Evolutionary conservation across 2,113 vertebrate genomes (phyloP).

Genomic region (Passer montanus): DNA sequence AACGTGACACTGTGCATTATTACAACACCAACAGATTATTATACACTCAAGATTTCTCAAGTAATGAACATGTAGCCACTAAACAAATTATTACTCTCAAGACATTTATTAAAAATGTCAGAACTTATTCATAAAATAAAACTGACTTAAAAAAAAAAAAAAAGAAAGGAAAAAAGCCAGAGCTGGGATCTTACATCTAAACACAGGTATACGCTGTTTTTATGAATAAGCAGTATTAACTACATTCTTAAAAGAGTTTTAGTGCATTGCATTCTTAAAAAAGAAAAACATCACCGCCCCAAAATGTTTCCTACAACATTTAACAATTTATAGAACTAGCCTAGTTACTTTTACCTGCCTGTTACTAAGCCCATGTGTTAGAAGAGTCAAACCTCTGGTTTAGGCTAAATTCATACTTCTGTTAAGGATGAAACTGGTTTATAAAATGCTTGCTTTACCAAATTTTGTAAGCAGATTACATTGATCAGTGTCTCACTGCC

Average conservation of each 20-base stretch:
- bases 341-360: conserved; percentile 72
- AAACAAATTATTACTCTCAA: conserved; percentile 80
- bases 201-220: conserved; percentile 78
- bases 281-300: conserved; percentile 68
- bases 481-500: conserved; percentile 60
- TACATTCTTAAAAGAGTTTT: conserved; percentile 90
- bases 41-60: conserved; percentile 72
- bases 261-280: conserved; percentile 87
- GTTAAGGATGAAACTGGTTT: conserved; percentile 26
- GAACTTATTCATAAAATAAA: conserved; percentile 81
- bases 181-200: conserved; percentile 78
- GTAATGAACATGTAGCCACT: conserved; percentile 77
- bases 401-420: conserved; percentile 39
- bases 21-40: conserved; percentile 57
- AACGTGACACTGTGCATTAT: conserved; percentile 51
- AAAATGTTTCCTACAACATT: conserved; percentile 74
- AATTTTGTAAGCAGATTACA: conserved; percentile 38
- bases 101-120: conserved; percentile 86
- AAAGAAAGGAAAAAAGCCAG: conserved; percentile 62
- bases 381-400: conserved; percentile 50
- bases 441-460: conserved; percentile 29
- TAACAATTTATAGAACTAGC: conserved; percentile 74
- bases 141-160: conserved; percentile 65
- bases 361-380: conserved; percentile 66
- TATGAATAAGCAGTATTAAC: conserved; percentile 84